phyloP scores from a whole-genome alignment of 2,888 invertebrate genomes.

The Pterostichus niger region DNA sequence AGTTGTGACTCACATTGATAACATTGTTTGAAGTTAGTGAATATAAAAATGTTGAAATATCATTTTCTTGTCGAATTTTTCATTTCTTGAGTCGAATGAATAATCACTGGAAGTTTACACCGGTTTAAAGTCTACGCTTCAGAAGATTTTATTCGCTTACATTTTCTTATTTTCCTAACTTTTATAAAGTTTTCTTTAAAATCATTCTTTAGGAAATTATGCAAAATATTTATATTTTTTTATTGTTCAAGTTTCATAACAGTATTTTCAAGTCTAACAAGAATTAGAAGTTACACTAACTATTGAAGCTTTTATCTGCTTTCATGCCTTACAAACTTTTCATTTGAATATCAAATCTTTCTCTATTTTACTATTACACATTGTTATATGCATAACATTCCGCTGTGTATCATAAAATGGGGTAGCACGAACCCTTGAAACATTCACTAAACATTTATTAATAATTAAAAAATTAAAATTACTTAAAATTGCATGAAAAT shows the following conservation, averaged over 20 bases:
- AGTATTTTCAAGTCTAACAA: too few relatives aligned
- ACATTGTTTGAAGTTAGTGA: not conserved
- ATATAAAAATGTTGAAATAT: not conserved
- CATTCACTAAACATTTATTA: too few relatives aligned
- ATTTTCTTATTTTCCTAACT: not conserved
- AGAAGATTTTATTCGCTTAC: not conserved
- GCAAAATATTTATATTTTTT: not conserved
- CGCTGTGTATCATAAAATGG: too few relatives aligned
- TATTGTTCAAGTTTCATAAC: not conserved
- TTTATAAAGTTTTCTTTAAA: not conserved
- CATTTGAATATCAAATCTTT: too few relatives aligned
- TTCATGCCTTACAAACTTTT: too few relatives aligned
- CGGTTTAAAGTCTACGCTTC: not conserved
- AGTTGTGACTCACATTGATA: not conserved
- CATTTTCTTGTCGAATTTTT: not conserved
- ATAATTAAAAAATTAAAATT: too few relatives aligned
- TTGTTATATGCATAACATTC: too few relatives aligned
- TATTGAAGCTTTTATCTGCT: too few relatives aligned
- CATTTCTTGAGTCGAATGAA: not conserved
- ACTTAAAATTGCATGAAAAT: too few relatives aligned
- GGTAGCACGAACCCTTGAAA: too few relatives aligned
- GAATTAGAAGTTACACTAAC: too few relatives aligned
- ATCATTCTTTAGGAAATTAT: not conserved
- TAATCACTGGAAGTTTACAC: slow-evolving; percentile 8
- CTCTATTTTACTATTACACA: too few relatives aligned